A percentile compares a stretch with the other conserved stretches of the same genome.
Conservation (phyloP, 23 tunicate genomes). For the Halocynthia roretzi region DNA sequence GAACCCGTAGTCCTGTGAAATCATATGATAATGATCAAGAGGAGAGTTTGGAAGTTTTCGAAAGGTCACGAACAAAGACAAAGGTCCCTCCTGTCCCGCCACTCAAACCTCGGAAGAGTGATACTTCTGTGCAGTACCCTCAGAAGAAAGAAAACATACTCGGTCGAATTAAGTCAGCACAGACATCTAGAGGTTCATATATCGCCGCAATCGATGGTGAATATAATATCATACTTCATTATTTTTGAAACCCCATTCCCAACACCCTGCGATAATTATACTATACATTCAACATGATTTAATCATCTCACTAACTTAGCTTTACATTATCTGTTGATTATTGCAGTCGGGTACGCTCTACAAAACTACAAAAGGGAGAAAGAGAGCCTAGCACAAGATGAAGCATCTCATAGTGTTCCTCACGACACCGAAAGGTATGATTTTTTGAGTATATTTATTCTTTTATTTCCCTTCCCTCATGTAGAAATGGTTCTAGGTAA, state of each 20-base stretch:
- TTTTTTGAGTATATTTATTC: background rate
- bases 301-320: too few species aligned
- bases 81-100: background rate
- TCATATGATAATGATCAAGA: background rate
- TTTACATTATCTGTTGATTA: background rate
- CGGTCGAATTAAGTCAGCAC: background rate
- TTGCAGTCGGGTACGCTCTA: background rate
- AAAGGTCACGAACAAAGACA: background rate
- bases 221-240: conserved; percentile 1
- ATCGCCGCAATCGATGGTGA: conserved; percentile 53
- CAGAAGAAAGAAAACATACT: conserved; percentile 1
- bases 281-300: too few species aligned
- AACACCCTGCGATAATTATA: too few species aligned
- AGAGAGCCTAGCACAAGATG: background rate
- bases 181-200: conserved; percentile 39
- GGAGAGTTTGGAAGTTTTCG: background rate
- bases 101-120: conserved; percentile 21
- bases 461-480: background rate
- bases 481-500: too few species aligned
- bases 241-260: background rate
- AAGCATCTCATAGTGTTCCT: background rate
- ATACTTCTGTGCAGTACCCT: conserved; percentile 2
- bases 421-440: conserved; percentile 1
- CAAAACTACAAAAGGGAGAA: background rate
- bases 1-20: background rate